A percentile compares a stretch with the other conserved stretches of the same genome.
phyloP scores from a whole-genome alignment of 2,113 vertebrate species.

The Chaetorhynchus papuensis region DNA sequence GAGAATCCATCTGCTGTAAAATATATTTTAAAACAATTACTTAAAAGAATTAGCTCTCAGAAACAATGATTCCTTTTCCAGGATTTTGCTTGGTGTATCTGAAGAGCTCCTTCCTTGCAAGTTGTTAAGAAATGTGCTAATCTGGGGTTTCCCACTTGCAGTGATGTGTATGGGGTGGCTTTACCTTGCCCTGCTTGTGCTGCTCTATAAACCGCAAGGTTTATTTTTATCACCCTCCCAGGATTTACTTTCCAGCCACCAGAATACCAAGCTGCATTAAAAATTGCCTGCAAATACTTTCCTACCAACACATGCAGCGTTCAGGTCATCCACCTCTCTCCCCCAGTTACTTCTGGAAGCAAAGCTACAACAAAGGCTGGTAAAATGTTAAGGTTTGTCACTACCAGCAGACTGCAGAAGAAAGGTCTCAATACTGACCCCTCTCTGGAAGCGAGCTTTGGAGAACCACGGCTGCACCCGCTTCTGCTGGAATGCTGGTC shows the following conservation, averaged over 20 bases:
- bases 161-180: neutral
- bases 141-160: neutral
- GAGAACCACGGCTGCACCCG: neutral
- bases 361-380: neutral
- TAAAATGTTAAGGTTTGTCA: neutral
- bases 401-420: neutral
- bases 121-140: neutral
- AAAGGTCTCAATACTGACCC: constrained; percentile 35
- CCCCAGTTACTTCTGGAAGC: neutral
- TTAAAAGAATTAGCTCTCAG: neutral
- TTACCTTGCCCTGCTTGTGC: neutral
- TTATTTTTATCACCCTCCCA: neutral
- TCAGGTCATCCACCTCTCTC: neutral
- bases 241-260: neutral
- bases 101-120: neutral
- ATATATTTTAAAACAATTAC: neutral
- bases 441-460: constrained; percentile 30
- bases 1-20: constrained; percentile 25
- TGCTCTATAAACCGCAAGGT: neutral
- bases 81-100: neutral
- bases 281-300: neutral
- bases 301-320: neutral
- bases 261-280: neutral
- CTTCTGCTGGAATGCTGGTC: constrained; percentile 40
- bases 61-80: neutral